These are phyloP conservation scores for Gyrodactylus salaris DNA, from an alignment of 1,140 invertebrate species.

Conservation along the genomic window DNA sequence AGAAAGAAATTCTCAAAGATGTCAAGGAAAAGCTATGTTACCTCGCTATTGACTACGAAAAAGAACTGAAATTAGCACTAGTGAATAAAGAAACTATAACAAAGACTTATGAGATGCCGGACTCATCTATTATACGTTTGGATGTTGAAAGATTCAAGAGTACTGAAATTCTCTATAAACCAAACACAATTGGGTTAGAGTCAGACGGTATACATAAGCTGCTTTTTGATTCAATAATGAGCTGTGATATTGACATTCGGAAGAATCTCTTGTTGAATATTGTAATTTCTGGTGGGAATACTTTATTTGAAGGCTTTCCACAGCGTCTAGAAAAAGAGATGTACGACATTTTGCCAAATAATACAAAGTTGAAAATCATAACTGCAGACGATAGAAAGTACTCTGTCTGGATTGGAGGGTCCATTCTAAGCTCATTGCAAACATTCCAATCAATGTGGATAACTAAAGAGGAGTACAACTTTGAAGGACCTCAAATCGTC, in stretches of 20 bases:
- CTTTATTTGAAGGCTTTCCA: constrained; percentile 48
- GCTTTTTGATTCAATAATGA: constrained; percentile 18
- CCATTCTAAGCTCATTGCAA: constrained; percentile 18
- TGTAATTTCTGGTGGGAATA: constrained; percentile 55
- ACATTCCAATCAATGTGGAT: constrained; percentile 30
- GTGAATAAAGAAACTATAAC: constrained; percentile 17
- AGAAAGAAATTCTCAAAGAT: constrained; percentile 59
- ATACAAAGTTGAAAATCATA: constrained; percentile 41
- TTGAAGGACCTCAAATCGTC: constrained; percentile 48
- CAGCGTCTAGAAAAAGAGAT: constrained; percentile 36
- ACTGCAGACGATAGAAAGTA: constrained; percentile 50
- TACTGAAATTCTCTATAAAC: constrained; percentile 8
- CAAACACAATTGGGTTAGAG: constrained; percentile 8
- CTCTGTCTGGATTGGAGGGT: constrained; percentile 29
- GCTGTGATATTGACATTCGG: constrained; percentile 32
- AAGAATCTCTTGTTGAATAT: constrained; percentile 54
- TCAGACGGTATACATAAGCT: constrained; percentile 9
- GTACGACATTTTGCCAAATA: constrained; percentile 30
- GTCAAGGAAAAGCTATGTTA: constrained; percentile 32
- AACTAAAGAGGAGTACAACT: constrained; percentile 48
- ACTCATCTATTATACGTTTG: constrained; percentile 77
- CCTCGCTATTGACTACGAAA: constrained; percentile 15
- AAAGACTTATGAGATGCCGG: constrained; percentile 44
- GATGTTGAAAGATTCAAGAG: constrained; percentile 28
- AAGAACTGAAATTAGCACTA: constrained; percentile 68